Evolutionary conservation across 2,797 vertebrate species (phyloP).

Genomic region (Synanceia verrucosa): DNA sequence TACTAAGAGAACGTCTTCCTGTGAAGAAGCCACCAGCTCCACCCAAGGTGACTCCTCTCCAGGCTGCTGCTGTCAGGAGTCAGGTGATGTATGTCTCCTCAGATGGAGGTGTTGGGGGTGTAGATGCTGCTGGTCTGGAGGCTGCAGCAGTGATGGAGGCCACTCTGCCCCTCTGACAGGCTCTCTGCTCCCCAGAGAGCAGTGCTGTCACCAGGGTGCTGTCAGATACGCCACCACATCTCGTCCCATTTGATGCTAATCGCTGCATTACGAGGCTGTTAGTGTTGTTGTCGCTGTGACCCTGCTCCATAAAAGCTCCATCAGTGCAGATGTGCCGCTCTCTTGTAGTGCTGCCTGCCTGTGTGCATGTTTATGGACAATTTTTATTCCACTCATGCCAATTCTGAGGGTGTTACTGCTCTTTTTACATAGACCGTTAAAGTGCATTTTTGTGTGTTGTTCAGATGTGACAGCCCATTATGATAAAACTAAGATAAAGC

Average conservation of each 20-base stretch:
- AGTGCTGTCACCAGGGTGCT: conserved; percentile 52
- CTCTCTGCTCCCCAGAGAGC: conserved; percentile 47
- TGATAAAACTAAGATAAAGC: not conserved
- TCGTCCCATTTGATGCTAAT: conserved; percentile 61
- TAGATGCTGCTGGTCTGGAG: conserved; percentile 25
- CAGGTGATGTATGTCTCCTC: conserved; percentile 62
- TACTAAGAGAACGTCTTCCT: conserved; percentile 37
- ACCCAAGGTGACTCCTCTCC: conserved; percentile 66
- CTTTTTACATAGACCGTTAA: conserved; percentile 6
- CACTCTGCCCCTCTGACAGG: conserved; percentile 27
- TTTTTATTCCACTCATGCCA: conserved; percentile 45
- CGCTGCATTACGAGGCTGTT: conserved; percentile 62
- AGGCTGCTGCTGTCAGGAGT: conserved; percentile 51
- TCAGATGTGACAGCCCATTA: conserved; percentile 4
- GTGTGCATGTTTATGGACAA: conserved; percentile 29
- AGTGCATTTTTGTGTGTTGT: conserved; percentile 6
- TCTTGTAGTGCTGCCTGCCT: conserved; percentile 18
- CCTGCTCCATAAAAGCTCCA: conserved; percentile 57
- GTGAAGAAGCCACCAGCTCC: conserved; percentile 41
- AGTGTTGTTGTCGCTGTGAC: conserved; percentile 48
- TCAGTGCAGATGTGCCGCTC: conserved; percentile 35
- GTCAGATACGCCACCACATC: conserved; percentile 23
- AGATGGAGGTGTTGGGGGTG: not conserved
- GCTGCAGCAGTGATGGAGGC: conserved; percentile 36
- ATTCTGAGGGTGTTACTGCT: conserved; percentile 20